Evolutionary conservation across 2,797 vertebrate species (phyloP).

Genomic region (Enteromius thamalakanensis): DNA sequence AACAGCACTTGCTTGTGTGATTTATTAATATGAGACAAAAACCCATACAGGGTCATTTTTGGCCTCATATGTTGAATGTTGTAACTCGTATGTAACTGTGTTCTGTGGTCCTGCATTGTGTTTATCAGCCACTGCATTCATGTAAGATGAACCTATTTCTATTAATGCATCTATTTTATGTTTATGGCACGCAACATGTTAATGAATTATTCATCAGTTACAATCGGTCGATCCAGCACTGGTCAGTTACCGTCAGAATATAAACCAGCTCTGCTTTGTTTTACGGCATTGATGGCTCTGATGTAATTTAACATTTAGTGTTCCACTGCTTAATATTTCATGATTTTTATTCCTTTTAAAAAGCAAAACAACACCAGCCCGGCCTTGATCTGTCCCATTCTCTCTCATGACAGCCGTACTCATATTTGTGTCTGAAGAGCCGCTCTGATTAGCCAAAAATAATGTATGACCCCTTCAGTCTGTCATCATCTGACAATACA

Average conservation of each 20-base stretch:
- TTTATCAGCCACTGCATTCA: not conserved
- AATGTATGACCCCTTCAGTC: not conserved
- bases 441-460: not conserved
- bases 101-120: not conserved
- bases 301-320: conserved; percentile 26
- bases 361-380: not conserved
- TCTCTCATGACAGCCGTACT: not conserved
- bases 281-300: not conserved
- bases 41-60: not conserved
- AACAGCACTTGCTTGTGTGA: not conserved
- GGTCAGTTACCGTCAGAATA: conserved; percentile 26
- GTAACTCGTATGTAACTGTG: not conserved
- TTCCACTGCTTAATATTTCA: conserved; percentile 34
- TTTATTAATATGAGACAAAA: not conserved
- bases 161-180: not conserved
- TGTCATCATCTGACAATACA: not conserved
- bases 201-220: conserved; percentile 51
- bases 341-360: not conserved
- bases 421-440: not conserved
- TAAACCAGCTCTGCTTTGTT: conserved; percentile 13
- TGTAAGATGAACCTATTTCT: not conserved
- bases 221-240: not conserved
- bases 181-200: not conserved
- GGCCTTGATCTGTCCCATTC: not conserved
- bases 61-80: not conserved